Evolutionary conservation across 2,797 vertebrate species (phyloP).

Genomic region (Rhynchonycteris naso): DNA sequence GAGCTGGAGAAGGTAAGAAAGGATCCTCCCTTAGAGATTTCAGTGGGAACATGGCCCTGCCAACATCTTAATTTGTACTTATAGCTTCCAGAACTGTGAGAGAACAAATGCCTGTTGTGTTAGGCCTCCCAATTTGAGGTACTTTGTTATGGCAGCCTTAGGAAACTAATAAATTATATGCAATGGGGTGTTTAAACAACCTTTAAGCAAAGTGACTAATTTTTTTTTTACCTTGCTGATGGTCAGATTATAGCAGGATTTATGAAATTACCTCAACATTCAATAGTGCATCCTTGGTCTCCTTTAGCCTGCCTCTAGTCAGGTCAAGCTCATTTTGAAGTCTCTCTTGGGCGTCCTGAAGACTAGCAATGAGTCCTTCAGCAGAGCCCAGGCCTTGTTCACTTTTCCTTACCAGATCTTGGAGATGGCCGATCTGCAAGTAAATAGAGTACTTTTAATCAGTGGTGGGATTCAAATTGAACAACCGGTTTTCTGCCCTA

Average conservation of each 20-base stretch:
- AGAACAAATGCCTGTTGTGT: neutral
- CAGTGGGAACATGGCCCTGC: neutral
- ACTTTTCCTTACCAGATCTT: slow-evolving; percentile 92
- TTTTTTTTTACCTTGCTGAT: neutral
- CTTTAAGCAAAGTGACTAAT: neutral
- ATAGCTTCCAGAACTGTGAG: neutral
- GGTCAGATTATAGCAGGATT: neutral
- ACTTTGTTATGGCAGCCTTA: neutral
- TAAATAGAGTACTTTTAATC: neutral
- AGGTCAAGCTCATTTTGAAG: slow-evolving; percentile 95
- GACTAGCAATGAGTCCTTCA: slow-evolving; percentile 94
- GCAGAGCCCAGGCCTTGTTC: slow-evolving; percentile 93
- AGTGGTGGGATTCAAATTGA: too few species aligned
- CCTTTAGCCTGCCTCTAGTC: slow-evolving; percentile 92
- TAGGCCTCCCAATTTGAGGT: neutral
- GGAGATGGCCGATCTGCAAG: slow-evolving; percentile 91
- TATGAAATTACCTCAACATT: slow-evolving; percentile 91
- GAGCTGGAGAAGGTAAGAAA: neutral
- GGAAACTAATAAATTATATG: neutral
- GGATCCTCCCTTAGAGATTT: neutral
- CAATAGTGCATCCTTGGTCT: slow-evolving; percentile 94
- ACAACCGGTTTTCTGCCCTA: too few species aligned
- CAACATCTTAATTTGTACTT: neutral
- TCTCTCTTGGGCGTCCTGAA: slow-evolving; percentile 96
- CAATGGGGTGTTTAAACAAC: neutral